These are phyloP conservation scores for Rostratula benghalensis DNA, from an alignment of 2,113 vertebrate species.

Conservation along the genomic window DNA sequence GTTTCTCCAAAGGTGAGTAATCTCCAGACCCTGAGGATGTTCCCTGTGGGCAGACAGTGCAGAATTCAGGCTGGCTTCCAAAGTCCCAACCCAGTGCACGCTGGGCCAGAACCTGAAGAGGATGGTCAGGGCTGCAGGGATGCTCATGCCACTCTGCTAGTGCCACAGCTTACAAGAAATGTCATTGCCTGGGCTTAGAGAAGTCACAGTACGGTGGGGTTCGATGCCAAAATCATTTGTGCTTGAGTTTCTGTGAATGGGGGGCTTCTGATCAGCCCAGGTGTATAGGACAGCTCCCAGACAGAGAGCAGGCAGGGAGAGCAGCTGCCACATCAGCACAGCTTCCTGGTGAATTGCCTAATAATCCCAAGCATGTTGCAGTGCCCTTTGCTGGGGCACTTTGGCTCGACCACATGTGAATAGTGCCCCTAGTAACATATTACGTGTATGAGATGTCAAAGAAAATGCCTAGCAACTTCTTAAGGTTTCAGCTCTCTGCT, in stretches of 20 bases:
- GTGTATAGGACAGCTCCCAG: not conserved
- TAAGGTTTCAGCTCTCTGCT: not conserved
- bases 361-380: not conserved
- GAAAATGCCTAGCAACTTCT: not conserved
- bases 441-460: not conserved
- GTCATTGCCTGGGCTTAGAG: not conserved
- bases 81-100: too few species aligned
- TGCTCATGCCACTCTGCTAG: not conserved
- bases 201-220: not conserved
- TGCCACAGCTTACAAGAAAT: not conserved
- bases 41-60: not conserved
- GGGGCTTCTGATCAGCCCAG: not conserved
- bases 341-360: not conserved
- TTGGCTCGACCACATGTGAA: not conserved
- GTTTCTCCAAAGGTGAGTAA: not conserved
- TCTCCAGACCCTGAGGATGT: not conserved
- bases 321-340: not conserved
- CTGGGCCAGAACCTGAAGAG: not conserved
- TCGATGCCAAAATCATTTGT: not conserved
- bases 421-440: not conserved
- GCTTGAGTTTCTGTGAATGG: not conserved
- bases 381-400: not conserved
- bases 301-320: not conserved
- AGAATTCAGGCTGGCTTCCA: not conserved
- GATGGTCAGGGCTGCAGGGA: not conserved